A percentile compares a stretch with the other conserved stretches of the same genome.
Evolutionary conservation across 92 coral and sea anemone species (phyloP).

Genomic region (Ricordea florida): DNA sequence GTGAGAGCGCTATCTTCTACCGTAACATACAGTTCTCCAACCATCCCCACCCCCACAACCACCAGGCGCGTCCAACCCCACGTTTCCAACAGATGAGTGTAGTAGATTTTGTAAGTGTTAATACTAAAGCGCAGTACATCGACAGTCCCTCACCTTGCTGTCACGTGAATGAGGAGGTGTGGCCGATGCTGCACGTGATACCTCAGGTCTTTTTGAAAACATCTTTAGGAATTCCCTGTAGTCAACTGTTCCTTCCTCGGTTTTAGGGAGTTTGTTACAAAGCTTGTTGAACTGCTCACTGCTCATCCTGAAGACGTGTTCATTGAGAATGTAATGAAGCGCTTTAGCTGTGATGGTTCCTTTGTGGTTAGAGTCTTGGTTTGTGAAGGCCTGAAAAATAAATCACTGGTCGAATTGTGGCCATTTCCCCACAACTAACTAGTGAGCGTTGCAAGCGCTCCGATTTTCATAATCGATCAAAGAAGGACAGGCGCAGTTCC

Average conservation of each 20-base stretch:
- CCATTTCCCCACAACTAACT: neutral
- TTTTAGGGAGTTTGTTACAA: constrained; percentile 71
- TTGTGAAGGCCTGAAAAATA: constrained; percentile 78
- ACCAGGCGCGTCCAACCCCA: too few species aligned
- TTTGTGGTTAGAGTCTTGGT: constrained; percentile 60
- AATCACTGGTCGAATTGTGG: neutral
- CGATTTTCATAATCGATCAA: too few species aligned
- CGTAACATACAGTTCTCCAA: too few species aligned
- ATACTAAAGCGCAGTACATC: neutral
- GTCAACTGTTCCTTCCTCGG: constrained; percentile 73
- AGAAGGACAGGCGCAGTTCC: too few species aligned
- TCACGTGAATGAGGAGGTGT: constrained; percentile 80
- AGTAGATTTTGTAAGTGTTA: neutral
- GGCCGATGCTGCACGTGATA: constrained; percentile 65
- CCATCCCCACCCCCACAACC: too few species aligned
- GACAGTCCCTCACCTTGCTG: constrained; percentile 45
- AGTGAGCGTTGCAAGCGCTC: too few species aligned
- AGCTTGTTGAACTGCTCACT: constrained; percentile 83
- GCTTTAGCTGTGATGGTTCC: constrained; percentile 69
- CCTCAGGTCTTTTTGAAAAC: constrained; percentile 70
- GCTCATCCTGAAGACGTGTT: constrained; percentile 90
- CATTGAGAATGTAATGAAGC: constrained; percentile 69
- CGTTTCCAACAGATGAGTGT: neutral
- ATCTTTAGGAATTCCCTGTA: constrained; percentile 85
- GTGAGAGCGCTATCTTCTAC: too few species aligned